Evolutionary conservation across 2,797 vertebrate genomes (phyloP), one percentile per base, ranked within the genome.

Genomic region (Pogoniulus pusillus): DNA sequence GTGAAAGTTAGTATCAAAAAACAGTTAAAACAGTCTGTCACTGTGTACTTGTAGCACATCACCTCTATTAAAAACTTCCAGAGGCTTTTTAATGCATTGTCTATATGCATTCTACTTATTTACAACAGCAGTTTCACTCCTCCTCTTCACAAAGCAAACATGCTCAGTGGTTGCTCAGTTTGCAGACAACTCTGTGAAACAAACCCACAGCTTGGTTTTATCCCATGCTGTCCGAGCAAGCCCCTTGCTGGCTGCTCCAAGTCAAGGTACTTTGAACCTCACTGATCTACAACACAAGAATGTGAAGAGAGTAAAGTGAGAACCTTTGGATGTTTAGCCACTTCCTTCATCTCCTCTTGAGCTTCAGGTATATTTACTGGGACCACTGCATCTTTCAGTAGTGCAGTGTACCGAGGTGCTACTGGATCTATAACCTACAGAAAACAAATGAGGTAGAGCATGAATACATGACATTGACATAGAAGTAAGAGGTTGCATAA

Each of bases 241-340:
- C 16, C 74, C 51, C 55, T 72, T 59, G 23, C 37, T 83, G 76
- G 59, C 34, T 78, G 30, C 51, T 73, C 30, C 43, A 85, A 72
- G 37, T 6, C 51, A 89, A 80, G 16, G 32, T n/a, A 83, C 49
- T 85, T 82, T 23, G 65, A 77, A 22, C 37, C 64, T 87, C 35
- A 83, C 32, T 74, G 47, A 76, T 77, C 37, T 51, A 30, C 58
- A 88, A 27, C 32, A 89, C 16, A 78, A 72, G 43, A 76, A 73
- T 18, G 79, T 49, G 41, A 77, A 90, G 10, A 76, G 8, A 88
- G 45, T 34, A 92, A 86, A 93, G 30, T 6, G 16, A 85, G 80
- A 94, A 99, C 99, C 98, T 99, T 99, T 8, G 99, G 99, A 94
- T 99, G 99, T 90, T 98, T 99, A 94, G 98, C 98, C 30, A 98